These are phyloP conservation scores for Troides helena DNA, from an alignment of 2,888 invertebrate genomes.

Conservation along the genomic window DNA sequence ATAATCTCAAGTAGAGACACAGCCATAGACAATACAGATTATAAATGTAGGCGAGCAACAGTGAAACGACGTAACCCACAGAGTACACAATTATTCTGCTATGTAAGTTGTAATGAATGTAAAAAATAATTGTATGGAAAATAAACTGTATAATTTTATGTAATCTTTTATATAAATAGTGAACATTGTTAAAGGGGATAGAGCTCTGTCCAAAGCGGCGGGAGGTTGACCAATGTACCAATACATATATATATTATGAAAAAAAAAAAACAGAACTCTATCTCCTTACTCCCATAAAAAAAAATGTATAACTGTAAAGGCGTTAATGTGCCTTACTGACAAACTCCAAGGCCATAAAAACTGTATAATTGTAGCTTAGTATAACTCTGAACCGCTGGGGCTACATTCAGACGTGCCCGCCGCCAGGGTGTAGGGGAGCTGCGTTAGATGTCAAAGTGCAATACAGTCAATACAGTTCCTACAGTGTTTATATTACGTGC, in stretches of 20 bases:
- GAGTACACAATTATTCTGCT: conserved; percentile 22
- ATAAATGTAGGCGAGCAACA: too few relatives aligned
- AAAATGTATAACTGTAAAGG: conserved; percentile 6
- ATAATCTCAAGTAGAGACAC: too few relatives aligned
- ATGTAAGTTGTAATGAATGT: neutral
- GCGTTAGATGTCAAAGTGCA: conserved; percentile 22
- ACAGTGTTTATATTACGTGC: conserved; percentile 6
- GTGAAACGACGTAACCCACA: neutral
- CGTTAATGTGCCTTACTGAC: conserved; percentile 15
- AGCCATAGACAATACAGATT: too few relatives aligned
- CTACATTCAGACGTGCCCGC: neutral
- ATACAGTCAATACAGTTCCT: conserved; percentile 30
- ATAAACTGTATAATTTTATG: conserved; percentile 7
- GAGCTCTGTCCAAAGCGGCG: neutral
- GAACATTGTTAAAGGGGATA: conserved; percentile 7
- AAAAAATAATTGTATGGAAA: conserved; percentile 11
- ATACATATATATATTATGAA: too few relatives aligned
- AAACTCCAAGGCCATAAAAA: conserved; percentile 11
- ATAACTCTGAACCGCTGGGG: too few relatives aligned
- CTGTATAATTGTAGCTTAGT: conserved; percentile 9
- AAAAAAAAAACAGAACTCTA: conserved; percentile 8
- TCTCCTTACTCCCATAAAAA: neutral
- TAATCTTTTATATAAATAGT: conserved; percentile 8
- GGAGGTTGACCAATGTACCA: too few relatives aligned
- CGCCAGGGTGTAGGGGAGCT: conserved; percentile 7